phyloP scores from a whole-genome alignment of 1,140 invertebrate genomes.

The Tachypleus tridentatus region DNA sequence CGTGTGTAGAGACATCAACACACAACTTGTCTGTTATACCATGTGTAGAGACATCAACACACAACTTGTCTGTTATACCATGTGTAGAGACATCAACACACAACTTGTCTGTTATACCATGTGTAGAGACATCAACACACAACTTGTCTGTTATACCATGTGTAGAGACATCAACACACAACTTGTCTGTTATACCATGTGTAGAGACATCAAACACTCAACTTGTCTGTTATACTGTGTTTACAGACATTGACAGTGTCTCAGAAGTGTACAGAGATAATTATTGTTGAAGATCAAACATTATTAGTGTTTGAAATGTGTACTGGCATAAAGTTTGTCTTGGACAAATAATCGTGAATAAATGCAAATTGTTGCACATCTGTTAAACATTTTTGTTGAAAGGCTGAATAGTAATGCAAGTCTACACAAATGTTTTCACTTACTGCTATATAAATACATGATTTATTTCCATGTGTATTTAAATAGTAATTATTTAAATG shows the following conservation, averaged over 20 bases:
- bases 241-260: too few relatives aligned
- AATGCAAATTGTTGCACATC: too few relatives aligned
- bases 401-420: too few relatives aligned
- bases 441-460: too few relatives aligned
- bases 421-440: too few relatives aligned
- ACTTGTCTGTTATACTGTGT: too few relatives aligned
- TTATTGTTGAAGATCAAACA: too few relatives aligned
- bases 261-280: too few relatives aligned
- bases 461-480: background rate
- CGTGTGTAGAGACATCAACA: background rate
- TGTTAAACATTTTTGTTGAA: too few relatives aligned
- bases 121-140: background rate
- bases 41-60: background rate
- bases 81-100: background rate
- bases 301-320: too few relatives aligned
- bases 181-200: constrained; percentile 1
- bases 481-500: constrained; percentile 6
- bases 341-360: too few relatives aligned
- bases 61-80: background rate
- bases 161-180: background rate
- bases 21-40: background rate
- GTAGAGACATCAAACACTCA: background rate
- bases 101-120: background rate
- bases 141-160: background rate
- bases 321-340: too few relatives aligned